Evolutionary conservation across 2,113 vertebrate species (phyloP).

Genomic region (Semicossyphus pulcher): DNA sequence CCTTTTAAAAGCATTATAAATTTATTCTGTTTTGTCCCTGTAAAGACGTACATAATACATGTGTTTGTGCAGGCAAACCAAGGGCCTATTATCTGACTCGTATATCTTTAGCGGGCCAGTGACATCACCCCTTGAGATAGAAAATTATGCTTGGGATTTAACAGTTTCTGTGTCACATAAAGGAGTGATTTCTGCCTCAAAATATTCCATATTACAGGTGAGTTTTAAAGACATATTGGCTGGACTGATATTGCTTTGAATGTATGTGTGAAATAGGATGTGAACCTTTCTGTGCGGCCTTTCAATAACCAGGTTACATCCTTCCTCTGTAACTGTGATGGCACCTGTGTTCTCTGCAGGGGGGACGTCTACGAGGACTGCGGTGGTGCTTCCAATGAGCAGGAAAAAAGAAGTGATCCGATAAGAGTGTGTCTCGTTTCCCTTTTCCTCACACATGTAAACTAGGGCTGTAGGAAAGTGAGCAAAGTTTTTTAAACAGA

Average conservation of each 20-base stretch:
- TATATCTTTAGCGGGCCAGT: not conserved
- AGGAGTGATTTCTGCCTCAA: no score
- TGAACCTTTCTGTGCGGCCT: not conserved
- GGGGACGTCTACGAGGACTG: not conserved
- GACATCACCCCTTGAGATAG: not conserved
- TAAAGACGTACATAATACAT: not conserved
- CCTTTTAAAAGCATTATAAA: not conserved
- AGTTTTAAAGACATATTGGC: not conserved
- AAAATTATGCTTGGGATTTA: no score
- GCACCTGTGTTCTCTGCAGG: not conserved
- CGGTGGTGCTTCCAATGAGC: conserved; percentile 41
- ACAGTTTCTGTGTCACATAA: not conserved
- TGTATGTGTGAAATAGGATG: conserved; percentile 18
- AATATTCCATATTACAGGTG: no score
- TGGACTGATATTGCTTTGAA: not conserved
- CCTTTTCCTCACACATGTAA: conserved; percentile 61
- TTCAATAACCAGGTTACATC: not conserved
- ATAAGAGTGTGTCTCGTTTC: conserved; percentile 67
- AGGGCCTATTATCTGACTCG: not conserved
- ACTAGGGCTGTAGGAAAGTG: not conserved
- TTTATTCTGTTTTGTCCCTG: not conserved
- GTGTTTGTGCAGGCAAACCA: not conserved
- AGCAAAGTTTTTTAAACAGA: not conserved
- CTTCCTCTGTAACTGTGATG: not conserved
- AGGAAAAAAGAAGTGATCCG: conserved; percentile 73